These are phyloP conservation scores for Cheilosia vulpina DNA, from an alignment of 2,888 invertebrate genomes.

Conservation along the genomic window DNA sequence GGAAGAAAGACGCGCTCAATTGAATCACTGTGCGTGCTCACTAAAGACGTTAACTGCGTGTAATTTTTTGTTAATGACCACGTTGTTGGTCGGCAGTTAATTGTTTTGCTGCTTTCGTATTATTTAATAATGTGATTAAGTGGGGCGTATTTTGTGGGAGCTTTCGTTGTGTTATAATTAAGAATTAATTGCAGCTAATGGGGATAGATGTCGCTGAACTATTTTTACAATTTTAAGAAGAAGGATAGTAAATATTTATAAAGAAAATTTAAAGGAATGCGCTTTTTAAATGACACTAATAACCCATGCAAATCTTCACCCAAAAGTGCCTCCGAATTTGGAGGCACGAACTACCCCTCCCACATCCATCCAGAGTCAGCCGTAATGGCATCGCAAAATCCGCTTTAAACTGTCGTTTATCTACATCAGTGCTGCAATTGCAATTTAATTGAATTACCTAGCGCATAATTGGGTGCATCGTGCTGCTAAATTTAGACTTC, in stretches of 20 bases:
- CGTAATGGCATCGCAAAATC: slow-evolving; percentile 4
- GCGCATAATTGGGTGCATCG: slow-evolving; percentile 52
- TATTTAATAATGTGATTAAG: slow-evolving; percentile 22
- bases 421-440: slow-evolving; percentile 32
- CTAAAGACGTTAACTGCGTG: background rate
- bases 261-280: too few relatives aligned
- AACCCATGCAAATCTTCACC: too few relatives aligned
- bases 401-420: slow-evolving; percentile 30
- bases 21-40: slow-evolving; percentile 15
- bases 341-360: background rate
- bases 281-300: too few relatives aligned
- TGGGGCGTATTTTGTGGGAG: too few relatives aligned
- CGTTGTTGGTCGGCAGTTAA: slow-evolving; percentile 11
- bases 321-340: slow-evolving; percentile 3
- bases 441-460: slow-evolving; percentile 59
- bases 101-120: slow-evolving; percentile 17
- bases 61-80: slow-evolving; percentile 11
- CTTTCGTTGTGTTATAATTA: too few relatives aligned
- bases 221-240: too few relatives aligned
- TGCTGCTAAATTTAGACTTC: slow-evolving; percentile 46
- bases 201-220: too few relatives aligned
- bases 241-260: too few relatives aligned
- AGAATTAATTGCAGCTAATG: too few relatives aligned
- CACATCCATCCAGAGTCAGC: background rate
- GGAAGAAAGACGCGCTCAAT: slow-evolving; percentile 8